These are phyloP conservation scores for Enteromius thamalakanensis DNA, from an alignment of 2,797 vertebrate species.

Conservation along the genomic window DNA sequence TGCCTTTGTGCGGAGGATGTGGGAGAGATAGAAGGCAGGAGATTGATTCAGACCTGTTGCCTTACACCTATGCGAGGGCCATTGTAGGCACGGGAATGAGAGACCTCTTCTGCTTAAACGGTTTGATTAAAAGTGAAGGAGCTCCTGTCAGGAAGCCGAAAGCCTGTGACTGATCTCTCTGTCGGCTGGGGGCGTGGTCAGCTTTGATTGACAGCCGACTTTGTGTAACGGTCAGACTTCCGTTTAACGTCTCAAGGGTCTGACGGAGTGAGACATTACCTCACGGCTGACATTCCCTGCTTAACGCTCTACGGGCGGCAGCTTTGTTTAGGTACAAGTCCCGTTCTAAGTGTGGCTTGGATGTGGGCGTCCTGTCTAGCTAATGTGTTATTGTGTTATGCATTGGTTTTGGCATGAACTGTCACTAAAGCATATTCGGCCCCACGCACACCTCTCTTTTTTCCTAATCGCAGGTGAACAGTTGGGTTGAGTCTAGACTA, in stretches of 20 bases:
- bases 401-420: not conserved
- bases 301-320: conserved; percentile 5
- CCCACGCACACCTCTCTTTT: conserved; percentile 9
- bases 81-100: conserved; percentile 53
- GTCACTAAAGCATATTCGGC: conserved; percentile 13
- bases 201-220: conserved; percentile 36
- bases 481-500: conserved; percentile 77
- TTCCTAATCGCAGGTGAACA: conserved; percentile 58
- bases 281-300: conserved; percentile 17
- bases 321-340: conserved; percentile 38
- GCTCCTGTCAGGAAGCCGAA: conserved; percentile 47
- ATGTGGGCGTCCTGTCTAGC: conserved; percentile 14
- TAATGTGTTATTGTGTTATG: conserved; percentile 20
- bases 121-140: conserved; percentile 52
- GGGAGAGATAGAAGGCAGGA: conserved; percentile 55
- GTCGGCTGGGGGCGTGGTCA: conserved; percentile 15
- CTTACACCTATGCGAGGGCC: conserved; percentile 45
- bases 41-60: conserved; percentile 63
- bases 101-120: conserved; percentile 50
- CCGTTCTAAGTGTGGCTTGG: conserved; percentile 20
- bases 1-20: conserved; percentile 54
- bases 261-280: conserved; percentile 43
- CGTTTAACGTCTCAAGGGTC: conserved; percentile 22
- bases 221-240: conserved; percentile 37
- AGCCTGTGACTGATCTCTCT: conserved; percentile 52